These are phyloP conservation scores for Cotesia glomerata DNA, from an alignment of 1,140 invertebrate genomes.

Conservation along the genomic window DNA sequence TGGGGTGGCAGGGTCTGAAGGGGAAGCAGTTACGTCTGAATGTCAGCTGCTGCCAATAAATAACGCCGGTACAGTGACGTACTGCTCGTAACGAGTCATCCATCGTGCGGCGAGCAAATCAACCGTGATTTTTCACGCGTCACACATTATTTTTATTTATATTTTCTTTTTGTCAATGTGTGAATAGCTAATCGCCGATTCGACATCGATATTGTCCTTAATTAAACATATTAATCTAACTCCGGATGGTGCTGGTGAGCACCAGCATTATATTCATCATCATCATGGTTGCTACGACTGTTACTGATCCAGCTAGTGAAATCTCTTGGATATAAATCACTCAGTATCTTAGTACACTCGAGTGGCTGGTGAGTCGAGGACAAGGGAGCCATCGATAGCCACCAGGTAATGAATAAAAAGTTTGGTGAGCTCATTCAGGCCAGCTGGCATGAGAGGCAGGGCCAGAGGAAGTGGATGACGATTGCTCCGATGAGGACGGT, in stretches of 20 bases:
- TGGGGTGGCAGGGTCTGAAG: conserved; percentile 3
- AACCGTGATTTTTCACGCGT: conserved; percentile 39
- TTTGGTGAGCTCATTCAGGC: not conserved
- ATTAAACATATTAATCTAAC: not conserved
- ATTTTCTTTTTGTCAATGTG: not conserved
- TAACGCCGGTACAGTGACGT: conserved; percentile 35
- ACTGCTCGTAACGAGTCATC: conserved; percentile 32
- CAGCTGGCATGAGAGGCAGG: too few species aligned
- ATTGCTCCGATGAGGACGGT: too few species aligned
- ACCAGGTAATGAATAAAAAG: not conserved
- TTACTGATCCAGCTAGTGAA: not conserved
- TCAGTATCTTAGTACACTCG: conserved; percentile 17
- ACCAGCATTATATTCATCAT: too few species aligned
- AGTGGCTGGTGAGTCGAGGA: not conserved
- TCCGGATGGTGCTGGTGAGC: not conserved
- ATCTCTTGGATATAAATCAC: conserved; percentile 31
- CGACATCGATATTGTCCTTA: not conserved
- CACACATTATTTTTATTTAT: not conserved
- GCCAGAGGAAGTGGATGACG: too few species aligned
- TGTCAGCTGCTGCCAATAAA: conserved; percentile 42
- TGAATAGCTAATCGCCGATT: not conserved
- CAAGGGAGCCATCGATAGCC: not conserved
- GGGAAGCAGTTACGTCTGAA: conserved; percentile 29
- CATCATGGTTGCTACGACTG: too few species aligned
- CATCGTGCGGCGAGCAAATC: conserved; percentile 34